Base-by-base conservation (phyloP, 2,113 vertebrate species). In the Urocynchramus pylzowi region DNA sequence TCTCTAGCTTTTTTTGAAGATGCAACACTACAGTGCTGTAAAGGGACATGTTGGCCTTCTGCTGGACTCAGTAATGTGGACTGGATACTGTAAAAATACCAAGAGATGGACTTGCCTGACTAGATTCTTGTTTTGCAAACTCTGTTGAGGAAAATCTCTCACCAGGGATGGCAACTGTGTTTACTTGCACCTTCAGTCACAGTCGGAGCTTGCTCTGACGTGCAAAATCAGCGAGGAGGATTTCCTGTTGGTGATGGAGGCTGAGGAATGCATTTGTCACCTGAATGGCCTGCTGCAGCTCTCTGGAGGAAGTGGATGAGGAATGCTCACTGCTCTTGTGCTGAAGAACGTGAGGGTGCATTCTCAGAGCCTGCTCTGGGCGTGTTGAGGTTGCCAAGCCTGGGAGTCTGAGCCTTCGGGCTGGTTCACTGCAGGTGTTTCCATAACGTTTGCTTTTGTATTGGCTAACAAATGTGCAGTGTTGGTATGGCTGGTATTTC, bases 1-100 rank as follows among this genome's bases (percentile, higher is more conserved):
- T 97, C 92, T 96, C 97, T 97, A 96, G 96, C 81, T 95, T 95
- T 97, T 94, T 97, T 97, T 96, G 95, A 97, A 98, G 97, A 96
- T 97, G 96, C 95, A 97, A 98, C 98, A 98, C 98, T 98, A 98
- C 97, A 96, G 94, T 97, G 96, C 95, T 98, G 94, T 97, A 81
- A 96, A 97, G 91, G 88, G 87, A 94, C 44, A 57, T 31, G 81
- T 88, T 93, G 89, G 79, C 94, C 82, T 95, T 87, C 60, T 71
- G 95, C 92, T 92, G 95, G 87, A 92, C 88, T 95, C 90, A 59
- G 84, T 90, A 31, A 44, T 47, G 81, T 95, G 94, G 83, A 87
- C 95, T 92, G 85, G 92, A 96, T 90, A 91, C 89, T 96, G 94
- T 87, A 84, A 90, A 96, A 88, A 95, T 86, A 84, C 89, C 73